Base-by-base conservation (phyloP, 2,888 invertebrate genomes). In the Cephus runcator region DNA sequence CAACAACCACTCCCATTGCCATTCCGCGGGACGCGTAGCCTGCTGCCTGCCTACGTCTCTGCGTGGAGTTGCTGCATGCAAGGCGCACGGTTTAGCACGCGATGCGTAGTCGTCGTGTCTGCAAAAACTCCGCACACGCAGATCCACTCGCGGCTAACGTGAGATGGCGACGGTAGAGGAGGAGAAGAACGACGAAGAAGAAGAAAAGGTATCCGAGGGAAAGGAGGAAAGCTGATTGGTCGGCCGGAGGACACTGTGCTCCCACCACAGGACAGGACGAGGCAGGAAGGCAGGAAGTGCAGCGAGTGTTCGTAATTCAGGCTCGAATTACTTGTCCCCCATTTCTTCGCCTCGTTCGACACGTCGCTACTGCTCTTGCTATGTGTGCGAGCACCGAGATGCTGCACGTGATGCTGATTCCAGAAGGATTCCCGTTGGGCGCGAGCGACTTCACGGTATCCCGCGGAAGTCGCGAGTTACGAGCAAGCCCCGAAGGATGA, bases 81-180 rank as follows among this genome's bases (percentile, higher is more conserved):
- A 71, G 71, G 56, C 23, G 23, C 56, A 56, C 23, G 9, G 56
- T 23, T 56, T 9, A 56, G 56, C 80, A 79, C 73, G 77, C 77
- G 79, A 78, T 76, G 82, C 83, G 83, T 81, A 83, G 84, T 83
- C 85, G 83, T 81, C 56, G 31, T 75, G 85, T 85, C 86, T 83
- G 79, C 79, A 84, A 86, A 85, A 85, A 86, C 69, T 77, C 82
- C 86, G 84, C 86, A 84, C 86, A 86, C 86, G 87, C 87, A 83
- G 84, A 84, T 83, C 82, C 81, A 73, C 80, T 56, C 56, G 56
- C 56, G 56, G 56, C 56, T 23, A 56, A 23, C 56, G 23, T 23
- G 56, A 56, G 23, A 56, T 56, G 9, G 40, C 3, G 40, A 40
- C 12, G 15, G 15, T 15, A 15, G 35, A 35, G 11, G 12, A 12